Evolutionary conservation across 2,113 vertebrate species (phyloP).

Genomic region (Perccottus glenii): DNA sequence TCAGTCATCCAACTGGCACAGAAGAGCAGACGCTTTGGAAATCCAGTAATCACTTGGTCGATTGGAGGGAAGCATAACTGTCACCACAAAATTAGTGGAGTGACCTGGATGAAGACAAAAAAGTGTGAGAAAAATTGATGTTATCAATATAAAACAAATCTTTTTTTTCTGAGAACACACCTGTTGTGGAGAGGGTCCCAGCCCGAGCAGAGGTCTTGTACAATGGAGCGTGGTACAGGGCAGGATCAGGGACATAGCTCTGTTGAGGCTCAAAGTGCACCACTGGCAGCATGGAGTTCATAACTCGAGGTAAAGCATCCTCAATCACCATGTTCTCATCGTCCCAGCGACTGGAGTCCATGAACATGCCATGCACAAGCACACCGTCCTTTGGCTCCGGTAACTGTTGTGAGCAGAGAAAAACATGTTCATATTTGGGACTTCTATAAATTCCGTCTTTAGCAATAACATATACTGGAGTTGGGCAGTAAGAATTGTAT

Average conservation of each 20-base stretch:
- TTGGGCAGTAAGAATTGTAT: too few relatives aligned
- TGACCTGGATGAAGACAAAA: slow-evolving; percentile 66
- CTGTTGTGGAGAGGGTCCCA: slow-evolving; percentile 83
- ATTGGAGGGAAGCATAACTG: slow-evolving; percentile 79
- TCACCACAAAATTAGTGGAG: slow-evolving; percentile 85
- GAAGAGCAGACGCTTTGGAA: slow-evolving; percentile 80
- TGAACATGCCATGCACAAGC: slow-evolving; percentile 83
- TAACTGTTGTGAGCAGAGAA: slow-evolving; percentile 64
- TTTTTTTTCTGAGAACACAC: slow-evolving; percentile 42
- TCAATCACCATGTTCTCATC: slow-evolving; percentile 78
- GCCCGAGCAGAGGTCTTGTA: slow-evolving; percentile 84
- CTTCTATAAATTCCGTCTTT: background rate
- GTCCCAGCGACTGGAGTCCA: slow-evolving; percentile 83
- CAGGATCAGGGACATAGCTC: slow-evolving; percentile 71
- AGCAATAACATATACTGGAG: too few relatives aligned
- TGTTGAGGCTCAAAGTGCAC: slow-evolving; percentile 83
- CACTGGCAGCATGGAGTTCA: slow-evolving; percentile 79
- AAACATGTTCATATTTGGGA: background rate
- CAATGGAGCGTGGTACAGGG: slow-evolving; percentile 79
- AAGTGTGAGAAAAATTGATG: background rate
- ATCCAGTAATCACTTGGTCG: slow-evolving; percentile 81
- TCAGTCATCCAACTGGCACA: slow-evolving; percentile 82
- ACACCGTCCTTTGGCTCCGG: slow-evolving; percentile 78
- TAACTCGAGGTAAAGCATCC: slow-evolving; percentile 77
- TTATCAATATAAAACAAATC: background rate